Percentiles rank a stretch among this genome's conserved stretches.
phyloP scores from a whole-genome alignment of 2,797 vertebrate species.

The Sebastes hubbsi region DNA sequence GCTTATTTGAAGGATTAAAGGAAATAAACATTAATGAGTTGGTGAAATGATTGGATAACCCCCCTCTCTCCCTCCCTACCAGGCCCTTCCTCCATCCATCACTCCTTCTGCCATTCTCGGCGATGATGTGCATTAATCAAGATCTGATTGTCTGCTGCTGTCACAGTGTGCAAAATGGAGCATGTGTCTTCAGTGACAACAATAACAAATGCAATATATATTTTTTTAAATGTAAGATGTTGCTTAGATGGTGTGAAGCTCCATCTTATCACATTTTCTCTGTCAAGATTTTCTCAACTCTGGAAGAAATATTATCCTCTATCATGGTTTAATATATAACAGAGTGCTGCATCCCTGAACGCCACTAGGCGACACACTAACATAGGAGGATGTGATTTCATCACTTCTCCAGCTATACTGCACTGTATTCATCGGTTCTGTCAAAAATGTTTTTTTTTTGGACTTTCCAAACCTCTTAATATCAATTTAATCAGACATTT shows the following conservation, averaged over 20 bases:
- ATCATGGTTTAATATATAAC: not conserved
- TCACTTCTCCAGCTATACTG: not conserved
- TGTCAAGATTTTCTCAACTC: not conserved
- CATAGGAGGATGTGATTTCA: constrained; percentile 6
- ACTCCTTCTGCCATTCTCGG: not conserved
- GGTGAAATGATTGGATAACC: constrained; percentile 28
- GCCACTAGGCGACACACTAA: constrained; percentile 53
- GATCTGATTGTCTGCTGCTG: constrained; percentile 37
- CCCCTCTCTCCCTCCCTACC: not conserved
- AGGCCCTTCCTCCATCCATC: constrained; percentile 20
- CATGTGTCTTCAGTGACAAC: not conserved
- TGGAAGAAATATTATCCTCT: not conserved
- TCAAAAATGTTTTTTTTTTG: constrained; percentile 4
- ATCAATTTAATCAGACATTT: constrained; percentile 4
- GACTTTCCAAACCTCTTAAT: constrained; percentile 14
- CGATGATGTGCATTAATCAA: constrained; percentile 37
- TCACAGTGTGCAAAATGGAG: constrained; percentile 10
- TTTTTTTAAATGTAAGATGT: not conserved
- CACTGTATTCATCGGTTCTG: constrained; percentile 11
- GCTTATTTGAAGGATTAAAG: constrained; percentile 29
- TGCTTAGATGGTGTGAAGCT: not conserved
- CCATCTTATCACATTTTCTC: not conserved
- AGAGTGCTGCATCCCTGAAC: not conserved
- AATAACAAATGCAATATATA: not conserved
- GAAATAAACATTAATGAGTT: constrained; percentile 31